phyloP scores from a whole-genome alignment of 2,113 vertebrate species.

The Larimichthys crocea region DNA sequence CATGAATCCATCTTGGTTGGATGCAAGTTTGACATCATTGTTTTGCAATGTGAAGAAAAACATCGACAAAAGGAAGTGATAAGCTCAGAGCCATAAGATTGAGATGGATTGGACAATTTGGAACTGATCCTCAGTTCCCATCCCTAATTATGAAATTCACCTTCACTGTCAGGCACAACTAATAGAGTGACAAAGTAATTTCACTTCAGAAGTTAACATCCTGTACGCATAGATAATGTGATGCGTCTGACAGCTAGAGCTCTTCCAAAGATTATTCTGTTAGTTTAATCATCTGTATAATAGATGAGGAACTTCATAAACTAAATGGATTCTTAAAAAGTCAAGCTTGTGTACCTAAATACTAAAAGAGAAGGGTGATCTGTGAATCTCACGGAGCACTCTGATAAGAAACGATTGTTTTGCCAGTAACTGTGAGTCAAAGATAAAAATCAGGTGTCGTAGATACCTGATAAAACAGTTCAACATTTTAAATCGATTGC shows the following conservation, averaged over 20 bases:
- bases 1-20: too few relatives aligned
- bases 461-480: background rate
- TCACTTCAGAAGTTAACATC: background rate
- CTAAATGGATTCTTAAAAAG: conserved; percentile 1
- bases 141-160: background rate
- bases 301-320: background rate
- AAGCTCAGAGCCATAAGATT: too few relatives aligned
- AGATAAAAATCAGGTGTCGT: background rate
- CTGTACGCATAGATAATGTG: background rate
- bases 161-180: background rate
- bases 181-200: background rate
- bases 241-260: background rate
- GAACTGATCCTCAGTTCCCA: too few relatives aligned
- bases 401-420: background rate
- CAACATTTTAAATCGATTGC: background rate
- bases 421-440: background rate
- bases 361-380: background rate
- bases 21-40: too few relatives aligned
- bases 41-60: too few relatives aligned
- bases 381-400: background rate
- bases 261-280: background rate
- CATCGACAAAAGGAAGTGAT: too few relatives aligned
- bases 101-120: too few relatives aligned
- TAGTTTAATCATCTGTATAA: background rate
- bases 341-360: background rate